Evolutionary conservation across 2,113 vertebrate genomes (phyloP), one percentile per base, ranked within the genome.

Genomic region (Hucho hucho): DNA sequence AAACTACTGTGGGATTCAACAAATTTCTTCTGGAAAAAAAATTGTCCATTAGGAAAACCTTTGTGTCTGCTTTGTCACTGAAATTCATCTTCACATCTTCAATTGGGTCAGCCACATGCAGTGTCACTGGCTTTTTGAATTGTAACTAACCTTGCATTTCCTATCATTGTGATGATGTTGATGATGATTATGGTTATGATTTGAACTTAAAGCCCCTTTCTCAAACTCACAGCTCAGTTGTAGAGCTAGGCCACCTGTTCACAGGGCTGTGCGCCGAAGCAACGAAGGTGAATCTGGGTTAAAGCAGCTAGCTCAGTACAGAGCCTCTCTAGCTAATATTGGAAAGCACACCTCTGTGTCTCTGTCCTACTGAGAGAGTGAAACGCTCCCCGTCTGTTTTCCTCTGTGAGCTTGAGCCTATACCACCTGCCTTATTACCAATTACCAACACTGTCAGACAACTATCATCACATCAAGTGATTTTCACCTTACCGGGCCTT

Each of bases 1-100:
- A 32, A 32, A 32, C 29, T 32, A 32, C 29, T 32, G 29, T 69
- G 69, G 74, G 80, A 64, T 28, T 24, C n/a, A 79, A 77, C 59
- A 22, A 82, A 80, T 72, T 70, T 67, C 0, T 4, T 81, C 47
- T 76, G 65, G 81, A 73, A 85, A 73, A 47, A 56, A 37, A 70
- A 70, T 25, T 75, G 72, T 24, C 61, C 79, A 82, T 84, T 76
- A 80, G 65, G 58, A 58, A 82, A 74, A 77, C 56, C 18, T 43
- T 64, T 84, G 83, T 70, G 73, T 80, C 64, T 69, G 25, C 6
- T 69, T 46, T 73, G 32, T 79, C 69, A 25, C 22, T 29, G 26
- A 66, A 74, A 79, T 32, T 32, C 74, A n/a, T 76, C 26, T 73
- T 75, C 76, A 32, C 25, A 76, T 81, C 18, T 80, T 6, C 63